Conservation (phyloP, 2,113 vertebrate species). For the Mesoclemmys tuberculata region DNA sequence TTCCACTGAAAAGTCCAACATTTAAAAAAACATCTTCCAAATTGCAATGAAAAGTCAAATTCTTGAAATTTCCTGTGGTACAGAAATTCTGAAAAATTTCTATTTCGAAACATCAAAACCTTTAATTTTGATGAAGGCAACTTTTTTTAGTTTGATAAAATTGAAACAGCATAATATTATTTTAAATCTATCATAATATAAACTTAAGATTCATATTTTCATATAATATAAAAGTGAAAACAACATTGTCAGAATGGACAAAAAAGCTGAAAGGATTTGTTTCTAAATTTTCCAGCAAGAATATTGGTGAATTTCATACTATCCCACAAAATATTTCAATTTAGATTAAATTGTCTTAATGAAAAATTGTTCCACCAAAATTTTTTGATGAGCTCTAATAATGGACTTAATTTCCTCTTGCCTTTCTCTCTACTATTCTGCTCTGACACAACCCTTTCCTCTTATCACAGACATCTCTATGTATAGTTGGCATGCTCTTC, state of each 20-base stretch:
- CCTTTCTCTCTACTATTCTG: neutral
- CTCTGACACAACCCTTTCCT: too few species aligned
- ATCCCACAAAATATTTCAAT: neutral
- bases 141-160: neutral
- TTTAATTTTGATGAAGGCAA: neutral
- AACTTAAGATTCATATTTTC: neutral
- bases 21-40: neutral
- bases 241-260: neutral
- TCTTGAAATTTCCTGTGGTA: neutral
- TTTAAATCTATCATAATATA: neutral
- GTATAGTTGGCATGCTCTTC: neutral
- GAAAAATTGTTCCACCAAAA: neutral
- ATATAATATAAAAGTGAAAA: neutral
- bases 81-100: neutral
- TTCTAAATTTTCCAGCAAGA: neutral
- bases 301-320: neutral
- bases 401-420: neutral
- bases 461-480: rapidly evolving
- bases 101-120: neutral
- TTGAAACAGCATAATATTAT: neutral
- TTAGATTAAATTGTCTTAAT: neutral
- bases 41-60: neutral
- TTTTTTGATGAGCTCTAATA: neutral
- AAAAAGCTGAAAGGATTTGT: neutral
- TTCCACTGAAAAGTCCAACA: neutral